Conservation (phyloP, 1,140 invertebrate species). For the Stegodyphus dumicola region DNA sequence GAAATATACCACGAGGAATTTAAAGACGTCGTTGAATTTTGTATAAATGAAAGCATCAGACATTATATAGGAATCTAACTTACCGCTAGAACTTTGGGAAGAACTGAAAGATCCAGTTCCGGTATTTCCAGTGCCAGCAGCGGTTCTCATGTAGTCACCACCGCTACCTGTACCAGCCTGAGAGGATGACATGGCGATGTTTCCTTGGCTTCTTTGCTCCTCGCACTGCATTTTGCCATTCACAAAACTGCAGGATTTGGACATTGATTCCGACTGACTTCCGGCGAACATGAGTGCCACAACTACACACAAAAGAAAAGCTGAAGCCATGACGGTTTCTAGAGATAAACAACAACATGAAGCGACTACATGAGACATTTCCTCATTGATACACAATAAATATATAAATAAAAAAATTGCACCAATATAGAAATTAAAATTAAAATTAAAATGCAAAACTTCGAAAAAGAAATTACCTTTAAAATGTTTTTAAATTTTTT, state of each 20-base stretch:
- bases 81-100: not conserved
- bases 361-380: too few species aligned
- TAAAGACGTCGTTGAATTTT: too few species aligned
- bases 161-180: not conserved
- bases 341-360: not conserved
- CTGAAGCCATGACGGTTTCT: not conserved
- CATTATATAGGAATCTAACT: not conserved
- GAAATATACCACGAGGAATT: too few species aligned
- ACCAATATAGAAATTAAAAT: too few species aligned
- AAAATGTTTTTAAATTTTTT: too few species aligned
- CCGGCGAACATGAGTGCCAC: not conserved
- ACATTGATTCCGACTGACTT: not conserved
- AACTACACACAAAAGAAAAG: not conserved
- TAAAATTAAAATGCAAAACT: too few species aligned
- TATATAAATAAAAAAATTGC: too few species aligned
- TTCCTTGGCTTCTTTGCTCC: not conserved
- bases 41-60: too few species aligned
- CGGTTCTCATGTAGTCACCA: not conserved
- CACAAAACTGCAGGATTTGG: conserved; percentile 22
- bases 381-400: too few species aligned
- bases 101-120: not conserved
- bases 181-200: not conserved
- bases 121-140: not conserved
- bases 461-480: too few species aligned
- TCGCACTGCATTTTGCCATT: conserved; percentile 17